phyloP scores from a whole-genome alignment of 1,140 invertebrate genomes.

The Colletes gigas region DNA sequence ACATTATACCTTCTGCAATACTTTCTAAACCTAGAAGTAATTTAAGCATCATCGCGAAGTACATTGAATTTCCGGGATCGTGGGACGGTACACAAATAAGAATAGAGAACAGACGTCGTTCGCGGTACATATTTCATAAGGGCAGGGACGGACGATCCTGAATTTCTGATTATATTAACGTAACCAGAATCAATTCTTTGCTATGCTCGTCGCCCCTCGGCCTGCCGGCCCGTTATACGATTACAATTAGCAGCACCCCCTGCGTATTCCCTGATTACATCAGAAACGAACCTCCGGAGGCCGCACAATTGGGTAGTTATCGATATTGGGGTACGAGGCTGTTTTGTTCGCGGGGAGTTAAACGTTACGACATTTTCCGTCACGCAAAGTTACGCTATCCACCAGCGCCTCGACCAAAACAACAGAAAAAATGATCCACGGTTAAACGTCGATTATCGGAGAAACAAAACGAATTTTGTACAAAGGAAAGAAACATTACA shows the following conservation, averaged over 20 bases:
- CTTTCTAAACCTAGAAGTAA: too few relatives aligned
- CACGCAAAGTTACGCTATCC: neutral
- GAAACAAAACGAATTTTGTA: too few relatives aligned
- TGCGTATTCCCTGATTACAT: slow-evolving; percentile 63
- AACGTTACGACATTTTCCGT: slow-evolving; percentile 41
- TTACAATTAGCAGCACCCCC: slow-evolving; percentile 62
- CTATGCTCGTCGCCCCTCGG: slow-evolving; percentile 50
- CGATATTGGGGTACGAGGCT: slow-evolving; percentile 48
- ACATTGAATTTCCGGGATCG: neutral
- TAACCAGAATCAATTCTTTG: slow-evolving; percentile 59
- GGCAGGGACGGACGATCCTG: neutral
- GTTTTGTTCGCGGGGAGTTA: slow-evolving; percentile 45
- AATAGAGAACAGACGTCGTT: neutral
- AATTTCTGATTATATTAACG: slow-evolving; percentile 60
- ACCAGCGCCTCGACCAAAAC: neutral
- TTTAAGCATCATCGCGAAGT: too few relatives aligned
- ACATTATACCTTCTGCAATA: too few relatives aligned
- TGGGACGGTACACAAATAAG: slow-evolving; percentile 14
- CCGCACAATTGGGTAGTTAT: slow-evolving; percentile 52
- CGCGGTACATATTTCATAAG: slow-evolving; percentile 45
- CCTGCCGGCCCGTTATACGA: slow-evolving; percentile 56
- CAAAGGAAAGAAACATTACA: too few relatives aligned
- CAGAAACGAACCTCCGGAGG: slow-evolving; percentile 53
- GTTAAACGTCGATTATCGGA: too few relatives aligned
- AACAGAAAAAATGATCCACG: too few relatives aligned